These are phyloP conservation scores for Ispidina lecontei DNA, from an alignment of 2,797 vertebrate genomes.

Conservation along the genomic window DNA sequence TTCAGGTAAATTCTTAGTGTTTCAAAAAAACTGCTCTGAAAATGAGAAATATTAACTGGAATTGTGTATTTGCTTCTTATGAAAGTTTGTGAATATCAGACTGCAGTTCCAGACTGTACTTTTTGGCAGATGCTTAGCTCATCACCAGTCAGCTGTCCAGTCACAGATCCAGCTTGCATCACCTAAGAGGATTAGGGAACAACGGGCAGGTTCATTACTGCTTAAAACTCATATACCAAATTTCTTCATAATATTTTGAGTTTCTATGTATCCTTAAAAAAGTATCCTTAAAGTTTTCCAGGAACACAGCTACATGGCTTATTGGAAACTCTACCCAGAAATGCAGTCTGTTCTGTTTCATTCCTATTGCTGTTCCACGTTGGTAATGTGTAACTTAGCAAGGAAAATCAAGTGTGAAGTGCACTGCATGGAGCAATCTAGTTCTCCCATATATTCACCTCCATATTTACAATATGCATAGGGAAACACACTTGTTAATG, in stretches of 20 bases:
- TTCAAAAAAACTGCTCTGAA: background rate
- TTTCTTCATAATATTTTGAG: background rate
- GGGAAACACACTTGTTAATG: background rate
- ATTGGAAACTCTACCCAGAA: background rate
- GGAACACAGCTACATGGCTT: background rate
- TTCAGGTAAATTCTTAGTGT: background rate
- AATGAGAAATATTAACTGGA: background rate
- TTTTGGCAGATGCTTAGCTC: constrained; percentile 15
- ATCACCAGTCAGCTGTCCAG: background rate
- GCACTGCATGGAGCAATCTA: background rate
- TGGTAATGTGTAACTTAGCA: background rate
- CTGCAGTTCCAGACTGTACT: background rate
- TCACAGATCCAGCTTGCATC: background rate
- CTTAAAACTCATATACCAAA: background rate
- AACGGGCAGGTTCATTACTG: constrained; percentile 1
- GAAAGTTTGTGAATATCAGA: background rate
- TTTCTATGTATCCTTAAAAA: background rate
- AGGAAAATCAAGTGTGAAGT: background rate
- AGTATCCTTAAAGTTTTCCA: background rate
- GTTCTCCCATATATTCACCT: background rate
- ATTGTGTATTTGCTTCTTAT: background rate
- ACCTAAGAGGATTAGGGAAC: constrained; percentile 29
- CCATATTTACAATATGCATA: accelerated
- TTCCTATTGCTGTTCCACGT: background rate
- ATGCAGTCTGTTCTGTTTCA: background rate